Evolutionary conservation across 2,113 vertebrate genomes (phyloP).

Genomic region (Osmerus eperlanus): DNA sequence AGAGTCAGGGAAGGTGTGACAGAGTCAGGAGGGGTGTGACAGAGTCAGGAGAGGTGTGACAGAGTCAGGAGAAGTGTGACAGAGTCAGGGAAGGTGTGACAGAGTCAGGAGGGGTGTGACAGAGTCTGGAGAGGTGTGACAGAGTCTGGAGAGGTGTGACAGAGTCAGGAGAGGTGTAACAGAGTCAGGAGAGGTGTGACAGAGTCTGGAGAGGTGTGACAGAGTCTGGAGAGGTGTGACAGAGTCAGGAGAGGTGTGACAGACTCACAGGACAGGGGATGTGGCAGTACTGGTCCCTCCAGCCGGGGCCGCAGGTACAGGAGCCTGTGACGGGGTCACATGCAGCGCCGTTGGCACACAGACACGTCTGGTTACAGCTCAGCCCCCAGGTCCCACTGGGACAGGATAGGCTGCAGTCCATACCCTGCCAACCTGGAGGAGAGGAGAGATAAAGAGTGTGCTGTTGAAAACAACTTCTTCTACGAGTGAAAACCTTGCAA

Average conservation of each 20-base stretch:
- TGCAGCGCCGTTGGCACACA: constrained; percentile 78
- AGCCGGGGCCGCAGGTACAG: constrained; percentile 83
- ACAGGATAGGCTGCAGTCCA: constrained; percentile 83
- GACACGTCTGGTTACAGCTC: constrained; percentile 82
- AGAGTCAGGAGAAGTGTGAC: neutral
- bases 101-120: neutral
- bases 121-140: no score
- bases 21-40: no score
- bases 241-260: neutral
- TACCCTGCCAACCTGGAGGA: constrained; percentile 83
- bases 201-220: neutral
- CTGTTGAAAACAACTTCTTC: neutral
- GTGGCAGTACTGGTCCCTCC: constrained; percentile 81
- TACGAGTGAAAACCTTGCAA: neutral
- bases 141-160: no score
- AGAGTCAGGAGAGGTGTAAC: neutral
- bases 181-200: neutral
- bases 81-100: neutral
- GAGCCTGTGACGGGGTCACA: constrained; percentile 80
- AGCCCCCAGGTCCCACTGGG: constrained; percentile 83
- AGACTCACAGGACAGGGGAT: constrained; percentile 80
- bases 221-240: neutral
- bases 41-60: constrained; percentile 70
- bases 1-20: no score
- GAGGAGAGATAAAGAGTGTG: neutral